These are phyloP conservation scores for Sclerurus mexicanus DNA, from an alignment of 2,113 vertebrate species.

Conservation along the genomic window DNA sequence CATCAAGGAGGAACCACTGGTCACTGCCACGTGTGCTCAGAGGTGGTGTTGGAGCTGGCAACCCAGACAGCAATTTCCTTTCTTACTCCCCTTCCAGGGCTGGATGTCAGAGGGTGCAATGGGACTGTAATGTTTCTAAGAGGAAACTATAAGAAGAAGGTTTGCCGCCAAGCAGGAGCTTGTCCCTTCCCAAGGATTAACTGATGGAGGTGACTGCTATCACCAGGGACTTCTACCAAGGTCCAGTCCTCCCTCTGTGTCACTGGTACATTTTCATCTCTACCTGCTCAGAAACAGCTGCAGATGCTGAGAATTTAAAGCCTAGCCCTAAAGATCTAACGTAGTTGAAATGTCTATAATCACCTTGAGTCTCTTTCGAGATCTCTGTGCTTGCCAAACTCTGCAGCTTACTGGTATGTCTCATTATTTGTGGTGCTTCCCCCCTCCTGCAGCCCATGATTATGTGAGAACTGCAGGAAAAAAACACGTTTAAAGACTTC, in stretches of 20 bases:
- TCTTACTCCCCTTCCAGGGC: not conserved
- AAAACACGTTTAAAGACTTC: not conserved
- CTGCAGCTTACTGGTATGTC: not conserved
- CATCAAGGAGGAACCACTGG: not conserved
- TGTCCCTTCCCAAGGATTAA: not conserved
- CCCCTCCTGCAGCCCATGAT: not conserved
- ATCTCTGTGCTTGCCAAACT: not conserved
- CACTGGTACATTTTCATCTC: not conserved
- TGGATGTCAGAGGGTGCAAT: not conserved
- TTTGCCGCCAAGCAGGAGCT: not conserved
- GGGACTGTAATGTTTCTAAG: not conserved
- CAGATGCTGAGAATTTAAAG: not conserved
- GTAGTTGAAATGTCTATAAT: slow-evolving; percentile 17
- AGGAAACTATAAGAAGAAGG: not conserved
- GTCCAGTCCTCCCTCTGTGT: not conserved
- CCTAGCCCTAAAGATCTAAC: not conserved
- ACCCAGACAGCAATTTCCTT: not conserved
- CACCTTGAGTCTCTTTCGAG: slow-evolving; percentile 28
- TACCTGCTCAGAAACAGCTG: not conserved
- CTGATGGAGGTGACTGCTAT: not conserved
- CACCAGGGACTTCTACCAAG: not conserved
- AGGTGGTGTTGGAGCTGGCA: not conserved
- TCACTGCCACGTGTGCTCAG: rapidly evolving
- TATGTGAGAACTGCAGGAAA: slow-evolving; percentile 7
- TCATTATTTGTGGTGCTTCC: not conserved